These are phyloP conservation scores for Distichodus sexfasciatus DNA, from an alignment of 2,797 vertebrate genomes.

Conservation along the genomic window DNA sequence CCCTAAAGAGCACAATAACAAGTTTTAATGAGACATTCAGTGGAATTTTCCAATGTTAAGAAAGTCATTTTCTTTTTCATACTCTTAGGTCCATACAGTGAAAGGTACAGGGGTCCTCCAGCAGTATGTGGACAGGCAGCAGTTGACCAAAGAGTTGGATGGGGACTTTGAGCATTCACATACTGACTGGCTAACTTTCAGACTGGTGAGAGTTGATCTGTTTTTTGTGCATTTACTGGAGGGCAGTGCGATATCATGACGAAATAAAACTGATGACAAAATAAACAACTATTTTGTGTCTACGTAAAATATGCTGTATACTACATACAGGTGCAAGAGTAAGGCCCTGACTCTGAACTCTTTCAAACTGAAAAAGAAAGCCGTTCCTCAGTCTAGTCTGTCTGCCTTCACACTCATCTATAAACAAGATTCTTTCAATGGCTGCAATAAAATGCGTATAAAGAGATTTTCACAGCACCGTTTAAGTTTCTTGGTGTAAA, in stretches of 20 bases:
- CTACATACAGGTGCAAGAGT: no score
- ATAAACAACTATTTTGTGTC: no score
- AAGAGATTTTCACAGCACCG: not conserved
- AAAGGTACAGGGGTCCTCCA: constrained; percentile 71
- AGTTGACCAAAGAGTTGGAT: constrained; percentile 71
- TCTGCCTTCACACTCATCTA: not conserved
- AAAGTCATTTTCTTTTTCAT: not conserved
- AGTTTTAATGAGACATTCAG: not conserved
- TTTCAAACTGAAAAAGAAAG: no score
- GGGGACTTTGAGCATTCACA: constrained; percentile 76
- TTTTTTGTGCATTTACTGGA: not conserved
- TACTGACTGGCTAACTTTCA: constrained; percentile 76
- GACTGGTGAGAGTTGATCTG: constrained; percentile 63
- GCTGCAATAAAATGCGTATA: not conserved
- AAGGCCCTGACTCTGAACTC: no score
- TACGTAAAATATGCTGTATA: no score
- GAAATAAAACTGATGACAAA: no score
- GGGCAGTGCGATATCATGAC: no score
- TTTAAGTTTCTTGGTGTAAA: constrained; percentile 10
- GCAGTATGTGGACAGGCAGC: constrained; percentile 74
- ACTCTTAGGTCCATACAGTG: constrained; percentile 66
- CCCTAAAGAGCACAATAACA: not conserved
- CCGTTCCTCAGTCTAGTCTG: no score
- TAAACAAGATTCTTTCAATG: not conserved
- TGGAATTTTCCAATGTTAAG: not conserved